Base-by-base conservation (phyloP, 1,140 invertebrate species). In the Dolichoris vasculosae region DNA sequence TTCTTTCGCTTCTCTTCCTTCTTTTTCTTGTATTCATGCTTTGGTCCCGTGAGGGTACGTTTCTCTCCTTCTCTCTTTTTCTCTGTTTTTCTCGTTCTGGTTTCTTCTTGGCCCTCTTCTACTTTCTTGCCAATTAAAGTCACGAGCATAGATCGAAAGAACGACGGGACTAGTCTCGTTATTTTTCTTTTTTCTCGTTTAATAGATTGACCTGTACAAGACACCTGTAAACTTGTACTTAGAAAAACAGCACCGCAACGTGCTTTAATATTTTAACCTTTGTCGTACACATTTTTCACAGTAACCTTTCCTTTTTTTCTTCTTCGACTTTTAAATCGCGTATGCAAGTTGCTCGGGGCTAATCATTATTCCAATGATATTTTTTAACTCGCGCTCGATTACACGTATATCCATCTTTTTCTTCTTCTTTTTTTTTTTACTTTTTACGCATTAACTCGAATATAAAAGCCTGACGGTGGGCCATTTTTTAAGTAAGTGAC, bases 91-190 rank as follows among this genome's bases (percentile, higher is more conserved):
- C 77, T 64, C 40, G 35, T 51, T 43, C 43, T 35, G 46, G 35
- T 30, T n/a, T 43, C 13, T 40, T 51, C 23, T 51, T 26, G 26
- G 20, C 26, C 15, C 26, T 48, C 46, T 20, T 77, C 43, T 48
- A 43, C 40, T 69, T 69, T 78, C 76, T 67, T 76, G 48, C 82
- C 82, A 83, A 83, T 83, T 83, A 83, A 76, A 76, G 69, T 46
- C 55, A 35, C 69, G 48, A 75, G 81, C 30, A 73, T 40, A 43
- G 69, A 73, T 73, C 69, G 69, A 43, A 11, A 11, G 0, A 20
- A 69, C 67, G 67, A 69, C 38, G 8, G 69, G n/a, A n/a, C 9
- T 20, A 80, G 23, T 46, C 63, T 48, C 17, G 55, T 23, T 59
- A 11, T 64, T 46, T 32, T 26, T 20, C 17, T 8, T 69, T 26